phyloP scores from a whole-genome alignment of 2,113 vertebrate species.

The Thunnus maccoyii region DNA sequence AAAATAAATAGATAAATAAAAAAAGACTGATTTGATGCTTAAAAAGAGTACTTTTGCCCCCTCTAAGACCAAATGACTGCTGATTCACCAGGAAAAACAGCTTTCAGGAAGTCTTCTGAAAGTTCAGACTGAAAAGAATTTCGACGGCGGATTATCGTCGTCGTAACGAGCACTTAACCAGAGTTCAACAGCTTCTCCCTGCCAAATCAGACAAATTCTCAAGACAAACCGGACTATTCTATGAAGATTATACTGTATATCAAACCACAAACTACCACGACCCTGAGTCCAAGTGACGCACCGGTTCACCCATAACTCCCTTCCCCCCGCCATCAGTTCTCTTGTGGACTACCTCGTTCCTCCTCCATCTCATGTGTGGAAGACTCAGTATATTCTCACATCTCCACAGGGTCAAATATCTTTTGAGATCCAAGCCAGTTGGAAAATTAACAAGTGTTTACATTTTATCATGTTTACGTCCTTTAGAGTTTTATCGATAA shows the following conservation, averaged over 20 bases:
- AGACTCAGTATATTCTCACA: conserved; percentile 9
- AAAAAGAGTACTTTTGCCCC: conserved; percentile 15
- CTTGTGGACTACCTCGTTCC: conserved; percentile 74
- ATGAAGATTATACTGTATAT: conserved; percentile 33
- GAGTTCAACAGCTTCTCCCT: conserved; percentile 72
- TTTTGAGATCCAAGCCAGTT: conserved; percentile 41
- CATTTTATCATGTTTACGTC: conserved; percentile 69
- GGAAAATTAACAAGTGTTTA: conserved; percentile 71
- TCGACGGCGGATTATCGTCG: not conserved
- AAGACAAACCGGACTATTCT: conserved; percentile 34
- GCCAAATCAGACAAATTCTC: conserved; percentile 59
- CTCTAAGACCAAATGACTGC: conserved; percentile 47
- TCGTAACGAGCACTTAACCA: conserved; percentile 9
- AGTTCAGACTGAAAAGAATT: conserved; percentile 21
- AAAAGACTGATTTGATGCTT: conserved; percentile 22
- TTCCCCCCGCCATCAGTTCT: conserved; percentile 47
- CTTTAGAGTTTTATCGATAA: conserved; percentile 70
- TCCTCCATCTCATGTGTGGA: conserved; percentile 56
- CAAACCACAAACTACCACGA: conserved; percentile 1
- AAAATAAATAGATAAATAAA: not conserved
- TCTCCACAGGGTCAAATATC: conserved; percentile 71
- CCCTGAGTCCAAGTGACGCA: conserved; percentile 11
- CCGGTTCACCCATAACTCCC: conserved; percentile 25
- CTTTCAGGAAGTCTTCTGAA: conserved; percentile 29
- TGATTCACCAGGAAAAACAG: conserved; percentile 45